These are phyloP conservation scores for Anguilla rostrata DNA, from an alignment of 2,113 vertebrate species.

Conservation along the genomic window DNA sequence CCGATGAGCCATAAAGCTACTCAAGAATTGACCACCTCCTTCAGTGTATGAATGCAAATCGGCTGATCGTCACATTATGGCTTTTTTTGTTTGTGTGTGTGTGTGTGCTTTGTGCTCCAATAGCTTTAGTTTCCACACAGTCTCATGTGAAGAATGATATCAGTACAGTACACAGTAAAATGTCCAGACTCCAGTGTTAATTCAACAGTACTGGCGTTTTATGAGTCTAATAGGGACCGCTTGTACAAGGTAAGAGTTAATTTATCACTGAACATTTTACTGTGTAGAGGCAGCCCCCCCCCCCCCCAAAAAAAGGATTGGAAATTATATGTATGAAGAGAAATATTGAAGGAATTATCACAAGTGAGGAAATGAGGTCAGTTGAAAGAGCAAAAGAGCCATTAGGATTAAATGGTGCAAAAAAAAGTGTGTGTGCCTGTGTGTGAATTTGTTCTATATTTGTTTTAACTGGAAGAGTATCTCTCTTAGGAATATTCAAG, in stretches of 20 bases:
- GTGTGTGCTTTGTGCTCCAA: not conserved
- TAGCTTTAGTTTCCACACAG: not conserved
- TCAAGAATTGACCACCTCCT: not conserved
- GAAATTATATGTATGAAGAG: not conserved
- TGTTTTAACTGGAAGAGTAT: too few relatives aligned
- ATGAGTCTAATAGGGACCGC: too few relatives aligned
- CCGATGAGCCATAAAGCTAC: slow-evolving; percentile 11
- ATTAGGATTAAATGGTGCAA: not conserved
- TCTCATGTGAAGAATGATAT: not conserved
- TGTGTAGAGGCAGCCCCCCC: too few relatives aligned
- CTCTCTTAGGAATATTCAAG: too few relatives aligned
- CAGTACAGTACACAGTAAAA: not conserved
- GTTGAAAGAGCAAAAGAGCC: not conserved
- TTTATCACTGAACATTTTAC: too few relatives aligned
- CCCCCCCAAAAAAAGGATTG: not conserved
- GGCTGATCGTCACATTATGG: not conserved
- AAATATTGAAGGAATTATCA: not conserved
- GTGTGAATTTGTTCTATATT: too few relatives aligned
- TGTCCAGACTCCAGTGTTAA: too few relatives aligned
- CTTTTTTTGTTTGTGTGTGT: not conserved
- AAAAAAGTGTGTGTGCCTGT: too few relatives aligned
- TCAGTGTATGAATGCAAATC: slow-evolving; percentile 17
- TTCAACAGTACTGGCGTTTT: too few relatives aligned
- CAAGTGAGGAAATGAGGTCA: not conserved
- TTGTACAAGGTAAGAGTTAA: too few relatives aligned